Evolutionary conservation across 2,113 vertebrate genomes (phyloP).

Genomic region (Poecilia latipinna): DNA sequence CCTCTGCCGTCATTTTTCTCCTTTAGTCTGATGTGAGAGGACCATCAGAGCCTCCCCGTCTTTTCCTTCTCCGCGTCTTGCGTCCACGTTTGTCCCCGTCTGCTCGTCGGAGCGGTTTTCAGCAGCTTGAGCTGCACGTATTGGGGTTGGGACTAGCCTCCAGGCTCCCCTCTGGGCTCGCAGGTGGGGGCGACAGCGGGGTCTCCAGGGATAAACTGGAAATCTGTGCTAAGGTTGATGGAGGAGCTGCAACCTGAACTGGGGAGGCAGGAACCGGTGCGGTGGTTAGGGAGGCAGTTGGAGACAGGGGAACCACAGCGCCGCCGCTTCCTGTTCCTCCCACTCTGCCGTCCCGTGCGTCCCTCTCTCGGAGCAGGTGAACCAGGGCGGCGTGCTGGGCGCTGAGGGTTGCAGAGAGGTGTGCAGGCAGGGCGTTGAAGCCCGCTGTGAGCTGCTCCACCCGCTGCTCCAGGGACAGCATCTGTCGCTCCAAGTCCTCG

Average conservation of each 20-base stretch:
- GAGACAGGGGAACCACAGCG: slow-evolving; percentile 60
- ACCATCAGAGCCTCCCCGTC: background rate
- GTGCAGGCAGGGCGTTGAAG: slow-evolving; percentile 89
- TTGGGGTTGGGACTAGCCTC: slow-evolving; percentile 87
- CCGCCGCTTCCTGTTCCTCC: slow-evolving; percentile 43
- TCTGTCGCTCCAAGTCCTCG: slow-evolving; percentile 96
- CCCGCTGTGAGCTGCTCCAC: slow-evolving; percentile 91
- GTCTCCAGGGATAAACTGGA: slow-evolving; percentile 76
- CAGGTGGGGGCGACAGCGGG: slow-evolving; percentile 75
- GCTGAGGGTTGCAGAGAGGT: slow-evolving; percentile 89
- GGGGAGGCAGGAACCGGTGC: slow-evolving; percentile 48
- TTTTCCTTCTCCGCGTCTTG: slow-evolving; percentile 10
- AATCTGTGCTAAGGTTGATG: slow-evolving; percentile 61
- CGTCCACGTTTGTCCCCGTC: slow-evolving; percentile 33
- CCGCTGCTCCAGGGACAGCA: slow-evolving; percentile 92
- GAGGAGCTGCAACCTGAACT: slow-evolving; percentile 44
- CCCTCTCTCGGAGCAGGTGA: slow-evolving; percentile 84
- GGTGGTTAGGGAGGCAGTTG: slow-evolving; percentile 46
- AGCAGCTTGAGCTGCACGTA: slow-evolving; percentile 93
- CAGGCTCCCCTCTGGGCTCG: slow-evolving; percentile 82
- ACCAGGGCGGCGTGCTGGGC: slow-evolving; percentile 94
- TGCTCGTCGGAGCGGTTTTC: slow-evolving; percentile 56
- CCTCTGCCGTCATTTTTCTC: slow-evolving; percentile 31
- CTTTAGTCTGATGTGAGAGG: slow-evolving; percentile 46
- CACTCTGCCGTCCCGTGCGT: slow-evolving; percentile 64